A percentile compares a stretch with the other conserved stretches of the same genome.
These are phyloP conservation scores for Meta bourneti DNA, from an alignment of 2,888 invertebrate genomes.

Conservation along the genomic window DNA sequence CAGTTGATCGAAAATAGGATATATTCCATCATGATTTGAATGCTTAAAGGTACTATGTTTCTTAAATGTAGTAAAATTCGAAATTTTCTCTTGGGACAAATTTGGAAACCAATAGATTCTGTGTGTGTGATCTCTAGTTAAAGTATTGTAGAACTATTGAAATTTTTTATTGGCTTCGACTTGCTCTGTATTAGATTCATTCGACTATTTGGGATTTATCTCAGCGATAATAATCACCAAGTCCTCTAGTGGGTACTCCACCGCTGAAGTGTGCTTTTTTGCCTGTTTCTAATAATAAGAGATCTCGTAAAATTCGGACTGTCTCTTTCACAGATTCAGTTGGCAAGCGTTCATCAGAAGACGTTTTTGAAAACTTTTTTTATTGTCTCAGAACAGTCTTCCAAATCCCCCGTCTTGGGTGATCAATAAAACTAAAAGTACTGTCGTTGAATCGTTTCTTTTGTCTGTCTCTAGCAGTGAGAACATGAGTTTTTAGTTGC, in stretches of 20 bases:
- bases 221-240: neutral
- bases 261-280: constrained; percentile 18
- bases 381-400: constrained; percentile 23
- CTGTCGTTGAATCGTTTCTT: constrained; percentile 60
- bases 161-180: neutral
- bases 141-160: neutral
- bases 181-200: neutral
- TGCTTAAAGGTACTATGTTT: no score
- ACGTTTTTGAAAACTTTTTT: constrained; percentile 17
- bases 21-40: no score
- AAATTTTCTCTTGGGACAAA: no score
- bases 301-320: constrained; percentile 69
- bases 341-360: constrained; percentile 24
- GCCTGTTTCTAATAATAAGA: constrained; percentile 61
- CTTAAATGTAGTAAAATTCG: no score
- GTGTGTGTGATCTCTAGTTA: no score
- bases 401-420: constrained; percentile 20
- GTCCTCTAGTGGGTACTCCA: constrained; percentile 11
- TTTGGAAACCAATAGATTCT: no score
- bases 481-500: constrained; percentile 64
- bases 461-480: constrained; percentile 58
- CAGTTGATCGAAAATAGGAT: no score
- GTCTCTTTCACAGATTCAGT: constrained; percentile 56
- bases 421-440: constrained; percentile 67
- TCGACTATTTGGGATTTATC: neutral